These are phyloP conservation scores for Paramormyrops kingsleyae DNA, from an alignment of 2,113 vertebrate species.

Conservation along the genomic window DNA sequence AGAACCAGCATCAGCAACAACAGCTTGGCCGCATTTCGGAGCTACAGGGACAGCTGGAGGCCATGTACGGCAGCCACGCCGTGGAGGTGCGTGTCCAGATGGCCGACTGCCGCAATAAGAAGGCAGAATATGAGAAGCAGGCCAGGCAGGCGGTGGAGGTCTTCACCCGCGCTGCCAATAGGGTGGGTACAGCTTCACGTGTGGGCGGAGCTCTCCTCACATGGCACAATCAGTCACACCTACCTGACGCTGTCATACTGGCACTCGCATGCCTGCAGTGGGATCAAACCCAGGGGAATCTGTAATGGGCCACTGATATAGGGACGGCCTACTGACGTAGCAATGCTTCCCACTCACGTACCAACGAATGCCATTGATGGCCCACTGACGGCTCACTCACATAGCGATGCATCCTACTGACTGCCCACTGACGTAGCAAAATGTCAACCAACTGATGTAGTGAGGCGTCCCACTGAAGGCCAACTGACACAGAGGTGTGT, in stretches of 20 bases:
- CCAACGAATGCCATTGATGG: too few species aligned
- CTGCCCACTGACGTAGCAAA: neutral
- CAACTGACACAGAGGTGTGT: too few species aligned
- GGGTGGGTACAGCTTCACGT: constrained; percentile 15
- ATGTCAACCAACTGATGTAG: neutral
- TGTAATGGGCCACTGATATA: neutral
- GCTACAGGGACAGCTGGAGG: constrained; percentile 44
- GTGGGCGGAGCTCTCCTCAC: neutral
- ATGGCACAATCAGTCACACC: neutral
- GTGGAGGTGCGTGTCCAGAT: constrained; percentile 32
- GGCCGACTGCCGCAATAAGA: constrained; percentile 35
- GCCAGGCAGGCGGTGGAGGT: constrained; percentile 22
- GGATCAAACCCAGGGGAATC: neutral
- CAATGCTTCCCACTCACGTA: too few species aligned
- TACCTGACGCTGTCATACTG: neutral
- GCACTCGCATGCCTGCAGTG: neutral
- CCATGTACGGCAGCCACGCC: constrained; percentile 21
- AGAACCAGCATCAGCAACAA: constrained; percentile 42
- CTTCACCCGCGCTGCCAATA: constrained; percentile 30
- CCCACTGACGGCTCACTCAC: neutral
- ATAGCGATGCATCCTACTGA: neutral
- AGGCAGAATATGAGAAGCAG: constrained; percentile 34
- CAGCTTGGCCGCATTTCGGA: constrained; percentile 43
- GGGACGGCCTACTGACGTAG: neutral
- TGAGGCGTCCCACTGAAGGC: neutral